Base-by-base conservation (phyloP, 2,797 vertebrate genomes). In the Pseudomugil gertrudae region DNA sequence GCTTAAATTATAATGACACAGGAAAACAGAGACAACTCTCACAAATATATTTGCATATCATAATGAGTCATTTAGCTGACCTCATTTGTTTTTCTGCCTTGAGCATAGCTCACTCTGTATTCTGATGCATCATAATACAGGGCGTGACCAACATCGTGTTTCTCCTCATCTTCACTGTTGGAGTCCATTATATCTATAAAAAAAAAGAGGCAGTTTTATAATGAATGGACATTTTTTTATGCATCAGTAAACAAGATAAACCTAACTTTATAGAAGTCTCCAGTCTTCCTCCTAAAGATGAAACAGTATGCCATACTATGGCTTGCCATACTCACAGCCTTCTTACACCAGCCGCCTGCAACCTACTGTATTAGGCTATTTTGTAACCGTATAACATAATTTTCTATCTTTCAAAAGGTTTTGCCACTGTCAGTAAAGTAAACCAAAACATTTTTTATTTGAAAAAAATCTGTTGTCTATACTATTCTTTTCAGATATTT, bases 161-260 rank as follows among this genome's bases (percentile, higher is more conserved):
- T 63, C 10, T 85, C 74, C 32, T 64, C 65, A 1, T 84, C 80
- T 61, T 92, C 81, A 79, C 70, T 74, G 53, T 63, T 87, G 5
- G 67, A 83, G 54, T 87, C 85, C 91, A 92, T 92, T 59, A 32
- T 4, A 82, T 61, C 90, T 92, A n/a, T n/a, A 38, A 5, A 66
- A 21, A 53, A 29, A 66, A 33, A 19, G 19, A 48, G 13, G 3
- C 24, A n/a, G 4, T 35, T 27, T 35, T 26, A n/a, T 45, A n/a
- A 13, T 45, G 2, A 21, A 19, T 59, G 43, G 2, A 40, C 19
- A 43, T 30, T 2, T 35, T 56, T 1, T 24, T 14, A 23, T 2
- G 24, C 11, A 15, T 35, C 3, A n/a, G n/a, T 4, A n/a, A 35
- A n/a, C 52, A 38, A 48, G 9, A 15, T 54, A 17, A 54, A 54